Percentiles rank a stretch among this genome's conserved stretches.
Evolutionary conservation across 1,140 invertebrate genomes (phyloP).

Genomic region (Drosophila willistoni): DNA sequence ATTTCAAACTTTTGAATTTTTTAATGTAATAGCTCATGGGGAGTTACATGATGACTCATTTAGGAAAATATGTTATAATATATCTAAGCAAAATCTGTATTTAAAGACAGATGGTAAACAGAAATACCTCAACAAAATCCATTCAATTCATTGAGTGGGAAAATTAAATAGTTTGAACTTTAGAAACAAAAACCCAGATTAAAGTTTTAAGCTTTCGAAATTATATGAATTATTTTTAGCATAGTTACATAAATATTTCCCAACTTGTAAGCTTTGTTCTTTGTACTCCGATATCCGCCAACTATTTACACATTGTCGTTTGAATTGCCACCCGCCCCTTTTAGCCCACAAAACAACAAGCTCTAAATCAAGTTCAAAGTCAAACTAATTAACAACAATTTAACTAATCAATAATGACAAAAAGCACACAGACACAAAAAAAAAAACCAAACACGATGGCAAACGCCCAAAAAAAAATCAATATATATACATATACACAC

Average conservation of each 20-base stretch:
- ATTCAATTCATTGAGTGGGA: not conserved
- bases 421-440: constrained; percentile 8
- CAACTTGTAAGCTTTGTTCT: not conserved
- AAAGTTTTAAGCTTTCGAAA: not conserved
- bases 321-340: not conserved
- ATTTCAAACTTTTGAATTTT: too few relatives aligned
- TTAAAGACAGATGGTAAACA: too few relatives aligned
- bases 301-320: constrained; percentile 47
- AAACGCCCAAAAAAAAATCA: constrained; percentile 18
- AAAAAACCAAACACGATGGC: constrained; percentile 14
- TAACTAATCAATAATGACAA: constrained; percentile 65
- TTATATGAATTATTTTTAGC: not conserved
- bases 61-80: too few relatives aligned
- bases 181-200: not conserved
- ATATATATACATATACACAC: too few relatives aligned
- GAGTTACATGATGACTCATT: too few relatives aligned
- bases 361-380: constrained; percentile 80
- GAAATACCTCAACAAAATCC: not conserved
- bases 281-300: constrained; percentile 7
- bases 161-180: not conserved
- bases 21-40: too few relatives aligned
- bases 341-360: constrained; percentile 53
- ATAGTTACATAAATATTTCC: not conserved
- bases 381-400: constrained; percentile 79
- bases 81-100: too few relatives aligned